Evolutionary conservation across 2,113 vertebrate genomes (phyloP).

Genomic region (Thomomys bottae): DNA sequence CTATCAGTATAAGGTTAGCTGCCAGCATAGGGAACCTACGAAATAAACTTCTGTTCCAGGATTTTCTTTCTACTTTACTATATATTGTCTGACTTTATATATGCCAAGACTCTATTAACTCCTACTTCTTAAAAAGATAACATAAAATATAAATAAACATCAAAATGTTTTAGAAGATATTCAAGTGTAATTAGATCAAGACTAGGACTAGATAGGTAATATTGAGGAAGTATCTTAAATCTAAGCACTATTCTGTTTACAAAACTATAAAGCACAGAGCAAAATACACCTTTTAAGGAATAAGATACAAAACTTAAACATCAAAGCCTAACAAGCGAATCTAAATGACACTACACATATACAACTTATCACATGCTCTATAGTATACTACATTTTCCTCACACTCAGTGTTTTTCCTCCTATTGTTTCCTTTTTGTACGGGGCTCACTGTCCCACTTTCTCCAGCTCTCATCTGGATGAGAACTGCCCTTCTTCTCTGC

Average conservation of each 20-base stretch:
- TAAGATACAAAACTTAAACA: no score
- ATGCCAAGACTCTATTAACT: slow-evolving; percentile 38
- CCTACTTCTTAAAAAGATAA: slow-evolving; percentile 34
- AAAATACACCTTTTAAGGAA: slow-evolving; percentile 52
- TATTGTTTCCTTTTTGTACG: slow-evolving; percentile 17
- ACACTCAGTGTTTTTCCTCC: not conserved
- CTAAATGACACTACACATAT: not conserved
- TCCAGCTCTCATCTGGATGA: not conserved
- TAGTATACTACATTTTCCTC: not conserved
- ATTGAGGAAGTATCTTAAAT: not conserved
- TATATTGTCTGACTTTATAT: not conserved
- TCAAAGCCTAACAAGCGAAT: not conserved
- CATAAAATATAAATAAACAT: slow-evolving; percentile 50
- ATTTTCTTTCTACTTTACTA: not conserved
- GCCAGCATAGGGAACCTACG: not conserved
- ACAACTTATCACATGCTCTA: not conserved
- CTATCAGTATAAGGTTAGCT: not conserved
- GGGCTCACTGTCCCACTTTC: slow-evolving; percentile 15
- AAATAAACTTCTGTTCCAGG: not conserved
- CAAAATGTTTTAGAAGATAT: slow-evolving; percentile 52
- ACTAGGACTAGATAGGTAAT: slow-evolving; percentile 47
- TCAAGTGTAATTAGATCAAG: slow-evolving; percentile 22
- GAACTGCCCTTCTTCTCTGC: not conserved
- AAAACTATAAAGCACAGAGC: slow-evolving; percentile 26
- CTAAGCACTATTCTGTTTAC: slow-evolving; percentile 30